Base-by-base conservation (phyloP, 2,113 vertebrate species). In the Rhea pennata region DNA sequence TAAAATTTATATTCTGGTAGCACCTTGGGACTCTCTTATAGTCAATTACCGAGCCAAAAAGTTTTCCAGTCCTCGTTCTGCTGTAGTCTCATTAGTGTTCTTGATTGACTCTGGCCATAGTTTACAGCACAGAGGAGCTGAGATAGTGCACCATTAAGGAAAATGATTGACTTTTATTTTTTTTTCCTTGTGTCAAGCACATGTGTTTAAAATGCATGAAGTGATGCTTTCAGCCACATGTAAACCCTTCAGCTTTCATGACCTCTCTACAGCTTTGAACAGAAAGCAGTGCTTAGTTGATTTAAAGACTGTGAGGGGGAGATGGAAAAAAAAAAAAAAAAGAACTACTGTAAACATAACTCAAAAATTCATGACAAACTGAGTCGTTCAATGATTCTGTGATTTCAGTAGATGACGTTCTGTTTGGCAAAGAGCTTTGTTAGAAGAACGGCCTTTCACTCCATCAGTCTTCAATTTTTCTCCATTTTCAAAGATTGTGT, bases 311-410 rank as follows among this genome's bases (percentile, higher is more conserved):
- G 69, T 46, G 81, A 95, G 33, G 29, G 23, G 50, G 40, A 80
- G 22, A 69, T 80, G 73, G 51, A 11, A 11, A 12, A 15, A 15
- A 19, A 48, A 48, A 73, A 82, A 73, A 74, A 92, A 27, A 86
- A 36, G 6, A 84, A 70, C 53, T 80, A 80, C 64, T 90, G 70
- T 66, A 92, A 94, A 91, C 59, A 84, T 79, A 95, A 90, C 42
- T 88, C 61, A 80, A 88, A 95, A 95, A 90, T 19, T 44, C 8
- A 59, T 53, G 67, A 88, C 58, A 88, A 94, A 78, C 26, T 66
- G 17, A 13, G 42, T 48, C 82, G 66, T 73, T 66, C 58, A 93
- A 90, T 48, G 44, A 33, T 61, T 82, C 39, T 93, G 70, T 84
- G 69, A 48, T 93, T 96, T 93, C 88, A 75, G 64, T 15, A 84